A percentile compares a stretch with the other conserved stretches of the same genome.
Evolutionary conservation across 1,140 invertebrate genomes (phyloP).

Genomic region (Cepaea nemoralis): DNA sequence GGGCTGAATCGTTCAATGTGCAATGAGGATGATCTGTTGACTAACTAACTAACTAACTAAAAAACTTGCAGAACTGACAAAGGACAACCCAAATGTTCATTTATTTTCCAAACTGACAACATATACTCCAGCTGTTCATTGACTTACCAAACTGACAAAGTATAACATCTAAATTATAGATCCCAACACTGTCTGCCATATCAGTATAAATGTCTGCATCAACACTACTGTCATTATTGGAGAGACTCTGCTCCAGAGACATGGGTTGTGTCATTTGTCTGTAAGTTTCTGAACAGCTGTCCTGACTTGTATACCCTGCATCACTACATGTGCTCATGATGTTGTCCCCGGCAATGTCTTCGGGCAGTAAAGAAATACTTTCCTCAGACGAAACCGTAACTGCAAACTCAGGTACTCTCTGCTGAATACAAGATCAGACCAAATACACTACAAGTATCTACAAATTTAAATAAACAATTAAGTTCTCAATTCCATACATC

Average conservation of each 20-base stretch:
- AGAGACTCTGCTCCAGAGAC: neutral
- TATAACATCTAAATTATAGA: neutral
- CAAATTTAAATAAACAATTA: no score
- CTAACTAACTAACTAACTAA: no score
- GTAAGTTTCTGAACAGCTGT: neutral
- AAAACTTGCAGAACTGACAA: no score
- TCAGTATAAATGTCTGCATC: neutral
- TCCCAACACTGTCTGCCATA: neutral
- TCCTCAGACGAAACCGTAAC: neutral
- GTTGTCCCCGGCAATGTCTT: neutral
- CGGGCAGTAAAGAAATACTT: neutral
- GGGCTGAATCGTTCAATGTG: no score
- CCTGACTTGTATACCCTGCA: neutral
- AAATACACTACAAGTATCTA: neutral
- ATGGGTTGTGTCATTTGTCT: neutral
- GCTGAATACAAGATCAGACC: neutral
- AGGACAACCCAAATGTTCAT: no score
- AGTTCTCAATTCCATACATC: no score
- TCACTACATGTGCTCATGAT: constrained; percentile 17
- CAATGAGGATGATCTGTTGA: no score
- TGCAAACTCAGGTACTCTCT: neutral
- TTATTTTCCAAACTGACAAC: no score
- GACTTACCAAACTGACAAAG: constrained; percentile 11
- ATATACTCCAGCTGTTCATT: no score
- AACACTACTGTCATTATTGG: neutral